Evolutionary conservation across 2,113 vertebrate species (phyloP).

Genomic region (Diphyllodes magnificus): DNA sequence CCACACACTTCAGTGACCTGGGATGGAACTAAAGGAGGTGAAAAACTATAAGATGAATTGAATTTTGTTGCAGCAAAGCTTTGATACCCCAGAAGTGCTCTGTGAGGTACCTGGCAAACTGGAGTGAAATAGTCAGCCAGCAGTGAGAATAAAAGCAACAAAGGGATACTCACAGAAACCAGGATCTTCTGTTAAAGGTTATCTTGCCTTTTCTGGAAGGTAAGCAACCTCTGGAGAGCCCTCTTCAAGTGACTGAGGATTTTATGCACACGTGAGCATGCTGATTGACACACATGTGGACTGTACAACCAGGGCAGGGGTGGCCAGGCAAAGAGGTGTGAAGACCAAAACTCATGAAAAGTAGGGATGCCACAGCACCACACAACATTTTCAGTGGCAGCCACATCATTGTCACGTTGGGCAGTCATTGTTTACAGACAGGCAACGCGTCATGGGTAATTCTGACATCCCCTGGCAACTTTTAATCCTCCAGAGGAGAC

Average conservation of each 20-base stretch:
- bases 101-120: not conserved
- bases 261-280: not conserved
- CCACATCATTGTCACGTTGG: accelerated
- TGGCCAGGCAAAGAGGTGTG: not conserved
- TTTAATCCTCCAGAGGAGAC: not conserved
- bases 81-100: not conserved
- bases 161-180: not conserved
- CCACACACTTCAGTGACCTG: not conserved
- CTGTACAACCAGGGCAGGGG: not conserved
- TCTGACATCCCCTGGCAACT: not conserved
- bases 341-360: not conserved
- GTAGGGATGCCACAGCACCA: not conserved
- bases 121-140: not conserved
- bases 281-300: not conserved
- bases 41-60: not conserved
- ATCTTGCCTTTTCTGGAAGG: not conserved
- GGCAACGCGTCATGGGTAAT: accelerated
- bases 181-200: not conserved
- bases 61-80: not conserved
- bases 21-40: not conserved
- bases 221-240: not conserved
- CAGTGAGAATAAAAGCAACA: not conserved
- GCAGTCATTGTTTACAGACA: not conserved
- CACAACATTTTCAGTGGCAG: not conserved
- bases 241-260: not conserved